These are phyloP conservation scores for Mesaphorura yosii DNA, from an alignment of 1,140 invertebrate genomes.

Conservation along the genomic window DNA sequence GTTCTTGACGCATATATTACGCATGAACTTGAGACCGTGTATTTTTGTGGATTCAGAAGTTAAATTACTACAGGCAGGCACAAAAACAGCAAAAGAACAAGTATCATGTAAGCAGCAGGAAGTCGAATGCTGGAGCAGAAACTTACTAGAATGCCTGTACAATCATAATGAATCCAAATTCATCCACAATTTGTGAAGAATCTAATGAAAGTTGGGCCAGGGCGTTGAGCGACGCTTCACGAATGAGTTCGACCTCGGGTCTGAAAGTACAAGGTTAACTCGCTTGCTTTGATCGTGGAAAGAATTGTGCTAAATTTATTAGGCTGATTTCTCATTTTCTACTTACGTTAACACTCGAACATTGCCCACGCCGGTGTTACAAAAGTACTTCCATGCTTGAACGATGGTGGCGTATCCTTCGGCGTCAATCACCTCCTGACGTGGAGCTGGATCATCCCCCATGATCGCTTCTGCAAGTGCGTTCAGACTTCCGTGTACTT, in stretches of 20 bases:
- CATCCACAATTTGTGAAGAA: slow-evolving; percentile 14
- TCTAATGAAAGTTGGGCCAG: slow-evolving; percentile 6
- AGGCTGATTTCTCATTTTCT: neutral
- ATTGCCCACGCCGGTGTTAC: slow-evolving; percentile 7
- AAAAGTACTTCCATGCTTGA: slow-evolving; percentile 9
- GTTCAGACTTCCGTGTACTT: neutral
- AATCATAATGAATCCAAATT: slow-evolving; percentile 9
- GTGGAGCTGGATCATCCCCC: neutral
- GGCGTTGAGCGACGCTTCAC: slow-evolving; percentile 3
- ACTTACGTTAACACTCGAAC: slow-evolving; percentile 10
- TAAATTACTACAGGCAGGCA: slow-evolving; percentile 4
- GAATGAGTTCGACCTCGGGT: neutral
- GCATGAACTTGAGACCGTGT: slow-evolving; percentile 14
- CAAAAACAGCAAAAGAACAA: neutral
- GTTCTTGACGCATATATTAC: slow-evolving; percentile 25
- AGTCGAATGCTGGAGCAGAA: neutral
- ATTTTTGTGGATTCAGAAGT: slow-evolving; percentile 13
- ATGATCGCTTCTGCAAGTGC: neutral
- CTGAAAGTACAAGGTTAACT: neutral
- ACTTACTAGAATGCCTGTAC: slow-evolving; percentile 19
- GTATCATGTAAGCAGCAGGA: neutral
- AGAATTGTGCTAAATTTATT: neutral
- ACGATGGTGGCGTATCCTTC: slow-evolving; percentile 7
- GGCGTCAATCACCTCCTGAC: slow-evolving; percentile 1
- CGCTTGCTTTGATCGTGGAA: neutral